Base-by-base conservation (phyloP, 2,888 invertebrate species). In the Galerucella pusilla region DNA sequence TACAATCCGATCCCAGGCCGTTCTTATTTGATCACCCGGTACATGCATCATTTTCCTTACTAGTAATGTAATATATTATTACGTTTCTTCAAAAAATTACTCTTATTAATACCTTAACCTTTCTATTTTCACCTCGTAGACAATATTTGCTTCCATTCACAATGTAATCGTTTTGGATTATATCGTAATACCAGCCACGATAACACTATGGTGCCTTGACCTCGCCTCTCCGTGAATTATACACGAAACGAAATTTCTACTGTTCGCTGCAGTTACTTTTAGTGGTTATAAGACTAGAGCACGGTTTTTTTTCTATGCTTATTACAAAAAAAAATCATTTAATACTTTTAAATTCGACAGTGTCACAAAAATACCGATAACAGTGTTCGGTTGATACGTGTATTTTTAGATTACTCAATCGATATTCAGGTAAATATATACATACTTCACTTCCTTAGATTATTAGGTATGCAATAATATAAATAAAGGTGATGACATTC, bases 181-280 rank as follows among this genome's bases (percentile, higher is more conserved):
- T 68, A 68, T 68, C 68, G 68, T 65, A 65, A 65, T 65, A 46
- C 64, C 35, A 14, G 64, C 49, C 54, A 49, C 67, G 67, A 67
- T 54, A 52, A 7, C 67, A 52, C 64, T 11, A 28, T 57, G 72
- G 72, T 67, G 45, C 72, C 72, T 72, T 72, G 72, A 72, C 72
- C 72, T 72, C 72, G 72, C n/a, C 72, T 67, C 72, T 66, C 45
- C 59, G 28, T 20, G n/a, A 28, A 65, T 49, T 52, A 60, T 57
- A 63, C 69, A 59, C 71, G 71, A 71, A 57, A 54, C 65, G 25
- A 6, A 12, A 46, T 25, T 28, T 49, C 57, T 52, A 49, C 10
- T 68, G 35, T n/a, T 35, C 28, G 11, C 16, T 61, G 25, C 66
- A 72, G 72, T 72, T 49, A 72, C 66, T 66, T 72, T 64, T 52